Evolutionary conservation across 2,113 vertebrate species (phyloP).

Genomic region (Lepus americanus): DNA sequence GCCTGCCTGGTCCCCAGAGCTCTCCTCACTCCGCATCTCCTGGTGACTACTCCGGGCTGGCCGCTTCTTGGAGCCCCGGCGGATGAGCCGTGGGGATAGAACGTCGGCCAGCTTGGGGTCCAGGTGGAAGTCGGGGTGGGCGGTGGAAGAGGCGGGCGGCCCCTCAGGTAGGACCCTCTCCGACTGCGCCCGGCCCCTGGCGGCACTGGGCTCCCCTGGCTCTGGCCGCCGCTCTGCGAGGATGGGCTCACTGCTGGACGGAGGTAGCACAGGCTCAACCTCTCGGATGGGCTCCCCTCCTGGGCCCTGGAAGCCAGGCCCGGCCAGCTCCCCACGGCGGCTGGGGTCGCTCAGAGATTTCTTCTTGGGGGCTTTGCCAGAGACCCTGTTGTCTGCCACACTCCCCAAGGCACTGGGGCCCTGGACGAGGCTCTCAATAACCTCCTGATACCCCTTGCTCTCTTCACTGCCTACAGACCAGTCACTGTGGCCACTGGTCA

Average conservation of each 20-base stretch:
- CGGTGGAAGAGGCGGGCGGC: conserved; percentile 46
- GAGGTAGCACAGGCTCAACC: conserved; percentile 92
- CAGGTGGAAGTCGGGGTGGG: conserved; percentile 87
- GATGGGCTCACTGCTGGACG: conserved; percentile 97
- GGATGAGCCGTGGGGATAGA: conserved; percentile 90
- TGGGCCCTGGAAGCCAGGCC: conserved; percentile 88
- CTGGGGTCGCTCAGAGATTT: conserved; percentile 99
- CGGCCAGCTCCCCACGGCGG: conserved; percentile 90
- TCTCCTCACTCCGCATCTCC: conserved; percentile 83
- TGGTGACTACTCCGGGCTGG: conserved; percentile 89
- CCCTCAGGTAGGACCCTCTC: conserved; percentile 83
- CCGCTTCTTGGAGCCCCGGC: conserved; percentile 93
- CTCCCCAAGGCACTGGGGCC: conserved; percentile 94
- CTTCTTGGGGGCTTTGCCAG: conserved; percentile 96
- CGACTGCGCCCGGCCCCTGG: conserved; percentile 85
- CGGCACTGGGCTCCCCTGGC: conserved; percentile 77
- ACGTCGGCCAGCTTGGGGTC: conserved; percentile 91
- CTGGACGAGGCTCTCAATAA: conserved; percentile 95
- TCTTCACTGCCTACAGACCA: conserved; percentile 94
- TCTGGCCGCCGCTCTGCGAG: conserved; percentile 90
- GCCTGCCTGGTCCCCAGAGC: conserved; percentile 65
- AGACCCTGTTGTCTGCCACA: conserved; percentile 92
- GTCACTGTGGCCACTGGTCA: conserved; percentile 92
- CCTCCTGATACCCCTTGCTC: conserved; percentile 93
- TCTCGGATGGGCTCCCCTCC: conserved; percentile 92